A percentile compares a stretch with the other conserved stretches of the same genome.
Evolutionary conservation across 2,888 invertebrate genomes (phyloP).

Genomic region (Habroteleia sp.): DNA sequence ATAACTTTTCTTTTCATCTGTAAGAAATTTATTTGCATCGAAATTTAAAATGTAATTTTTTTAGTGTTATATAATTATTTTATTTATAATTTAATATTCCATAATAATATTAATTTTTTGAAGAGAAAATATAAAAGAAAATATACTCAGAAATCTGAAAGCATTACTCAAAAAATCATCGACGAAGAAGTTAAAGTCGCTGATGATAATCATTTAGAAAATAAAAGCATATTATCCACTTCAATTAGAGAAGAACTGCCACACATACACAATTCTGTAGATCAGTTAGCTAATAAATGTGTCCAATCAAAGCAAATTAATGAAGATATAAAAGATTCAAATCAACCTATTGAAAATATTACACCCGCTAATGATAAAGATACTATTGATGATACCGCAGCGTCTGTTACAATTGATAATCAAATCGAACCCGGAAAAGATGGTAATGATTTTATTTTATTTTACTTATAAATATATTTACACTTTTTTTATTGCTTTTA

Average conservation of each 20-base stretch:
- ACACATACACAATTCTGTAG: constrained; percentile 64
- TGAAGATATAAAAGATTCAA: constrained; percentile 67
- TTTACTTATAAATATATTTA: neutral
- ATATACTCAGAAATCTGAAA: constrained; percentile 83
- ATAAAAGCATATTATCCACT: constrained; percentile 62
- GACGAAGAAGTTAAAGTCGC: constrained; percentile 83
- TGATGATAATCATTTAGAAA: constrained; percentile 80
- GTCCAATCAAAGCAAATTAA: constrained; percentile 62
- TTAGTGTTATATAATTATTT: no score
- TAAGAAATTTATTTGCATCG: no score
- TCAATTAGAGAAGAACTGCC: constrained; percentile 66
- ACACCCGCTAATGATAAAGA: constrained; percentile 40
- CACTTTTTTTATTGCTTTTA: constrained; percentile 2
- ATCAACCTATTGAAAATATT: constrained; percentile 17
- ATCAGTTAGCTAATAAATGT: constrained; percentile 63
- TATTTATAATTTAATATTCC: no score
- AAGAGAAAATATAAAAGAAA: constrained; percentile 86
- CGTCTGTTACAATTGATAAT: constrained; percentile 31
- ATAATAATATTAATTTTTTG: no score
- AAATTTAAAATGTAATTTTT: no score
- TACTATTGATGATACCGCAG: constrained; percentile 39
- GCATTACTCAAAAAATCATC: constrained; percentile 81
- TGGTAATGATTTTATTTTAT: constrained; percentile 36
- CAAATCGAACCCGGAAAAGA: constrained; percentile 27
- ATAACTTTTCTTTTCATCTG: no score